Percentiles rank a stretch among this genome's conserved stretches.
These are phyloP conservation scores for Hycleus cichorii DNA, from an alignment of 1,140 invertebrate genomes.

Conservation along the genomic window DNA sequence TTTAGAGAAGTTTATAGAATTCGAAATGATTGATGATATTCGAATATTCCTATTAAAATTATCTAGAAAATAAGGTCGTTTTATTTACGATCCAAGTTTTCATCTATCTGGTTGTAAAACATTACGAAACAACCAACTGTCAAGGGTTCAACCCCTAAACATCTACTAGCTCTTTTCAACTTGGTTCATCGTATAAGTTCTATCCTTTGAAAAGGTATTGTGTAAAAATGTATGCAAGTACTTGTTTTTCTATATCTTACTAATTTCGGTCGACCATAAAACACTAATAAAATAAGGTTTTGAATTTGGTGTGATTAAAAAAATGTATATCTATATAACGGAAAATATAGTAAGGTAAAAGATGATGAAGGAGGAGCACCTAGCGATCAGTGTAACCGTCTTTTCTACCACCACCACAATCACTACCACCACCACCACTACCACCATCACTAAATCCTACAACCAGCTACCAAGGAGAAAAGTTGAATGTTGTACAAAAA, in stretches of 20 bases:
- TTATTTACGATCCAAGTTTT: conserved; percentile 23
- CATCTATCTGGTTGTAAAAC: conserved; percentile 19
- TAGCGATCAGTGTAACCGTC: not conserved
- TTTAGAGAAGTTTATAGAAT: no score
- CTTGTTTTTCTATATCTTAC: no score
- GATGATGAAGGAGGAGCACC: not conserved
- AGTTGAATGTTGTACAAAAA: conserved; percentile 3
- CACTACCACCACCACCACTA: no score
- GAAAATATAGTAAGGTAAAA: conserved; percentile 9
- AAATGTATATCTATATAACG: conserved; percentile 19
- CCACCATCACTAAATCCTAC: no score
- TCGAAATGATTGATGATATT: no score
- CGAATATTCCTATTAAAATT: conserved; percentile 10
- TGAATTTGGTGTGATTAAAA: conserved; percentile 40
- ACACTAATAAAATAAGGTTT: conserved; percentile 39
- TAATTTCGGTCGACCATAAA: conserved; percentile 27
- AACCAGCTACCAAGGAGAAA: not conserved
- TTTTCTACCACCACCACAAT: no score
- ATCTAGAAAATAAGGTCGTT: conserved; percentile 19
- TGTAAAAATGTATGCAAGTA: no score
- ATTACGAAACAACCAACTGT: conserved; percentile 3
- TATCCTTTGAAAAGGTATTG: no score
- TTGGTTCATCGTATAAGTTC: no score
- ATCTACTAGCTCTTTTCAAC: no score
- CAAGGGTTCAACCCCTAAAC: no score